Evolutionary conservation across 2,113 vertebrate genomes (phyloP).

Genomic region (Melanerpes formicivorus): DNA sequence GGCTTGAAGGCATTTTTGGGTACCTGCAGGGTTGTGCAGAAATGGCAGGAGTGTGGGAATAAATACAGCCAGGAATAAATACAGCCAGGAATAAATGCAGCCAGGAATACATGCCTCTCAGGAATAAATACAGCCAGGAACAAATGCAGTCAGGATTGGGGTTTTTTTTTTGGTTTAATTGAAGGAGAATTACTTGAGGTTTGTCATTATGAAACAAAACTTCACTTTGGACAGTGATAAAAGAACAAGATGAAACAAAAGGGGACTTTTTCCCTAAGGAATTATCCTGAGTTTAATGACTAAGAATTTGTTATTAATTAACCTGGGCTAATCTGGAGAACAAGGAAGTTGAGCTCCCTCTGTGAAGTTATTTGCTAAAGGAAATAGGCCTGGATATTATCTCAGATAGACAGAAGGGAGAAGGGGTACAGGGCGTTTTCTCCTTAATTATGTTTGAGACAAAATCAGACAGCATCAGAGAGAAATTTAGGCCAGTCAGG

Average conservation of each 20-base stretch:
- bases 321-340: slow-evolving; percentile 54
- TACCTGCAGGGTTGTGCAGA: background rate
- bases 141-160: too few species aligned
- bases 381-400: slow-evolving; percentile 30
- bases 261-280: background rate
- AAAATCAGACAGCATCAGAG: background rate
- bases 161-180: background rate
- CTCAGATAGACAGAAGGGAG: slow-evolving; percentile 6
- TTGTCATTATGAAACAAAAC: slow-evolving; percentile 1
- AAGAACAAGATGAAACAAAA: slow-evolving; percentile 1
- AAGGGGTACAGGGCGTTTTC: background rate
- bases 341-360: slow-evolving; percentile 29
- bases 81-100: background rate
- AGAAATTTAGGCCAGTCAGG: background rate
- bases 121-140: too few species aligned
- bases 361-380: slow-evolving; percentile 58
- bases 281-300: slow-evolving; percentile 11
- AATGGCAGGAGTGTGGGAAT: background rate
- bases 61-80: too few species aligned
- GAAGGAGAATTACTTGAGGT: background rate
- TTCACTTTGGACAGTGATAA: background rate
- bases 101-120: background rate
- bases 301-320: slow-evolving; percentile 68
- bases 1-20: background rate
- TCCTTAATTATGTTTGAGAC: background rate